Percentiles rank a stretch among this genome's conserved stretches.
phyloP scores from a whole-genome alignment of 2,797 vertebrate genomes.

The Hypotaenidia okinawae region DNA sequence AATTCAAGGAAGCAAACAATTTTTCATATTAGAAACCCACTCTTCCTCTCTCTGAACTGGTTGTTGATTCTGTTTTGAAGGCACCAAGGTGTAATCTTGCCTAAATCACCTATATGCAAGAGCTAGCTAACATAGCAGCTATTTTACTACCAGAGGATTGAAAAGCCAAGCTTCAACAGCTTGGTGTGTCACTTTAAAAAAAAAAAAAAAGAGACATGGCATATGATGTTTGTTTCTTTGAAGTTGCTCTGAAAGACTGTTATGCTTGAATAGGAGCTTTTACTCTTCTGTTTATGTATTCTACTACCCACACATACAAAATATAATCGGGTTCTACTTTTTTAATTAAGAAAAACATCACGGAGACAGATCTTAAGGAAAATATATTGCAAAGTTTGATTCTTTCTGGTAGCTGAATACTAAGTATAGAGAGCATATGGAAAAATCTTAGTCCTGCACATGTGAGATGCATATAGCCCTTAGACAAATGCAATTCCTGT shows the following conservation, averaged over 20 bases:
- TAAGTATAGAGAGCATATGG: neutral
- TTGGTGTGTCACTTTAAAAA: conserved; percentile 13
- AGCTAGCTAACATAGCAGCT: neutral
- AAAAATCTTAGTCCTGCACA: neutral
- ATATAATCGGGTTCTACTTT: conserved; percentile 61
- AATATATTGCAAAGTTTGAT: neutral
- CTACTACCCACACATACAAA: conserved; percentile 63
- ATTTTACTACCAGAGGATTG: conserved; percentile 4
- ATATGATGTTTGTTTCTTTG: conserved; percentile 66
- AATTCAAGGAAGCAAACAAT: conserved; percentile 64
- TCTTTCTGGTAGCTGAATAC: neutral
- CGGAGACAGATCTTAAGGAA: neutral
- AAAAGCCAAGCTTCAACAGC: conserved; percentile 44
- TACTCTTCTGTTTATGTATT: conserved; percentile 68
- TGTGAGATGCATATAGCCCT: neutral
- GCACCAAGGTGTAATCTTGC: neutral
- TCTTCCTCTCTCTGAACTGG: conserved; percentile 42
- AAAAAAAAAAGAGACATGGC: neutral
- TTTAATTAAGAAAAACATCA: conserved; percentile 68
- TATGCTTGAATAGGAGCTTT: conserved; percentile 57
- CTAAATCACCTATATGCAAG: conserved; percentile 24
- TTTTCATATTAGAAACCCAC: conserved; percentile 60
- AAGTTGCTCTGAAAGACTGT: conserved; percentile 65
- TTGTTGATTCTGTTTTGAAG: neutral
- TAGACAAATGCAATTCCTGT: neutral